Evolutionary conservation across 2,888 invertebrate species (phyloP).

Genomic region (Drosophila monieri): DNA sequence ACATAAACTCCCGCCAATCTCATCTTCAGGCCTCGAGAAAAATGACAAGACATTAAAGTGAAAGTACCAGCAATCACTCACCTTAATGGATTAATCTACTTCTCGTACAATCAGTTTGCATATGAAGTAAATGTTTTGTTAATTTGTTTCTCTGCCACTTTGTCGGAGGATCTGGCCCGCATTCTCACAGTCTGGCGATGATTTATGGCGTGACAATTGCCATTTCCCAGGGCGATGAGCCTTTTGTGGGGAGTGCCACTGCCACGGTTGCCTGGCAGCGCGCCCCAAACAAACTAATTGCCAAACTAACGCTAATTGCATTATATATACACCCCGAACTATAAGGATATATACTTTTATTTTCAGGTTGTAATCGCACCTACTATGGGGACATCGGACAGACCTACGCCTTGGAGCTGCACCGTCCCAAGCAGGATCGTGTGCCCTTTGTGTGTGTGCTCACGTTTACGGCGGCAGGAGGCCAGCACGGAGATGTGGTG

Average conservation of each 20-base stretch:
- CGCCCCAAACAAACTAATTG: conserved; percentile 60
- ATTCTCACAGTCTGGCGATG: conserved; percentile 18
- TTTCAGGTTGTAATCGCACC: conserved; percentile 90
- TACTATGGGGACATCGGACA: conserved; percentile 95
- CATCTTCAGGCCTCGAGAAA: not conserved
- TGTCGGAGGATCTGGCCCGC: conserved; percentile 23
- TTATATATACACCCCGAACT: conserved; percentile 19
- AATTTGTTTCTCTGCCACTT: conserved; percentile 45
- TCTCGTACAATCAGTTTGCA: conserved; percentile 32
- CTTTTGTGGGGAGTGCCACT: not conserved
- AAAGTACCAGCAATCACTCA: conserved; percentile 25
- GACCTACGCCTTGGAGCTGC: conserved; percentile 93
- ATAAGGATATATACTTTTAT: conserved; percentile 14
- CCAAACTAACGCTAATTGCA: conserved; percentile 62
- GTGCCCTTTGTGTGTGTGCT: conserved; percentile 94
- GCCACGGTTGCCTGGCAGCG: conserved; percentile 49
- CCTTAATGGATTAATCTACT: conserved; percentile 38
- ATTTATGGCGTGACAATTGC: conserved; percentile 44
- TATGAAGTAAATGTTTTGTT: conserved; percentile 47
- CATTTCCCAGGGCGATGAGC: conserved; percentile 26
- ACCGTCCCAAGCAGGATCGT: conserved; percentile 92
- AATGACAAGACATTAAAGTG: conserved; percentile 25
- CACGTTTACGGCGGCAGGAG: conserved; percentile 93
- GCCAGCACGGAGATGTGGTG: conserved; percentile 92
- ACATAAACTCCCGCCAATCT: not conserved